Percentiles rank a stretch among this genome's conserved stretches.
Evolutionary conservation across 2,888 invertebrate genomes (phyloP).

Genomic region (Agonopterix alstromeriana): DNA sequence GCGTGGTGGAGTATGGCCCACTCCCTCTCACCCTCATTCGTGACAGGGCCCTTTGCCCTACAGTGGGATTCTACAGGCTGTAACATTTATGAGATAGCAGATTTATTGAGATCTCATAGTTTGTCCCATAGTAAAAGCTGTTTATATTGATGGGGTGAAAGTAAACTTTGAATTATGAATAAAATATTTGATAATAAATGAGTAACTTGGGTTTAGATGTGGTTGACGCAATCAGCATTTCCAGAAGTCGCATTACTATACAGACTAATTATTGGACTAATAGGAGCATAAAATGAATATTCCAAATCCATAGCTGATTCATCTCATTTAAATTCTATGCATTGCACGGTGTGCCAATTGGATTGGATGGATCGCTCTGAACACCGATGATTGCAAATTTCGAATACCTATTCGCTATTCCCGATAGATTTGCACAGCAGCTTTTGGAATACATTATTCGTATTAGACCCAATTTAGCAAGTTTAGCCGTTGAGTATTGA

Average conservation of each 20-base stretch:
- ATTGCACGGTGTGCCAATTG: conserved; percentile 25
- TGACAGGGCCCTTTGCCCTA: no score
- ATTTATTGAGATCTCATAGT: no score
- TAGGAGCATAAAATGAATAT: neutral
- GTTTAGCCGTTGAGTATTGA: neutral
- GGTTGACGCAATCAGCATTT: no score
- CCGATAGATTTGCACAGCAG: conserved; percentile 1
- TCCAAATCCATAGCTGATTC: neutral
- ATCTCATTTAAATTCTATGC: conserved; percentile 49
- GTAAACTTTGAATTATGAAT: no score
- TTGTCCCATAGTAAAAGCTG: no score
- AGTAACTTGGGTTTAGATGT: no score
- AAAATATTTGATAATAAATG: no score
- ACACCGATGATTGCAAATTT: conserved; percentile 38
- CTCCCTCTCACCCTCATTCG: no score
- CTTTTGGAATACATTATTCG: conserved; percentile 4
- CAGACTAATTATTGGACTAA: neutral
- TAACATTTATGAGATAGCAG: no score
- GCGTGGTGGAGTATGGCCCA: no score
- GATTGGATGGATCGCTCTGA: conserved; percentile 32
- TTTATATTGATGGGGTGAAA: no score
- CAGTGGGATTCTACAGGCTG: no score
- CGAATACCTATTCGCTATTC: conserved; percentile 16
- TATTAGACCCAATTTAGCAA: neutral
- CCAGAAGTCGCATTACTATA: neutral